These are phyloP conservation scores for Zele albiditarsus DNA, from an alignment of 2,888 invertebrate genomes.

Conservation along the genomic window DNA sequence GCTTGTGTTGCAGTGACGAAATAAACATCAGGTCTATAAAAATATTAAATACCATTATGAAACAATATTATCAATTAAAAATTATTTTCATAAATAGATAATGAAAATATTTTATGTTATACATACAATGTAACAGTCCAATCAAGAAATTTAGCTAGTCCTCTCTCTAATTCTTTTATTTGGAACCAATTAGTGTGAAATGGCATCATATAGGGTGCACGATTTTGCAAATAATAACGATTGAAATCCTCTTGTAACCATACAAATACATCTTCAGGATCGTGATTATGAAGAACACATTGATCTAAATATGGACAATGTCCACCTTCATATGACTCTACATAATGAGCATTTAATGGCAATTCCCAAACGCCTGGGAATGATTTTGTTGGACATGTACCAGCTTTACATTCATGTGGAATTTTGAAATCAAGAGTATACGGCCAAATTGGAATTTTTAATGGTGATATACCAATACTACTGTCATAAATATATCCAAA, in stretches of 20 bases:
- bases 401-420: conserved; percentile 93
- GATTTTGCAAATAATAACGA: conserved; percentile 88
- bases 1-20: conserved; percentile 91
- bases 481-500: conserved; percentile 95
- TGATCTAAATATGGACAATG: conserved; percentile 94
- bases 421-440: conserved; percentile 95
- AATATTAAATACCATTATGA: background rate
- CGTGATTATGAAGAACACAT: conserved; percentile 92
- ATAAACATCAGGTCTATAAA: conserved; percentile 86
- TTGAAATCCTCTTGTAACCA: conserved; percentile 94
- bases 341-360: conserved; percentile 91
- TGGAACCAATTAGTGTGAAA: conserved; percentile 98
- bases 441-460: conserved; percentile 90
- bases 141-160: conserved; percentile 88
- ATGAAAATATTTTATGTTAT: background rate
- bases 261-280: conserved; percentile 84
- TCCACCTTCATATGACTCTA: conserved; percentile 91
- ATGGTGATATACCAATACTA: conserved; percentile 89
- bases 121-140: conserved; percentile 85
- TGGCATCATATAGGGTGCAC: conserved; percentile 95
- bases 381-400: conserved; percentile 91
- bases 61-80: background rate
- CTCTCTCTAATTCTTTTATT: conserved; percentile 86
- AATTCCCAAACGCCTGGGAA: conserved; percentile 96
- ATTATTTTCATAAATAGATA: background rate